Evolutionary conservation across 2,113 vertebrate species (phyloP).

Genomic region (Marcusenius ussheri): DNA sequence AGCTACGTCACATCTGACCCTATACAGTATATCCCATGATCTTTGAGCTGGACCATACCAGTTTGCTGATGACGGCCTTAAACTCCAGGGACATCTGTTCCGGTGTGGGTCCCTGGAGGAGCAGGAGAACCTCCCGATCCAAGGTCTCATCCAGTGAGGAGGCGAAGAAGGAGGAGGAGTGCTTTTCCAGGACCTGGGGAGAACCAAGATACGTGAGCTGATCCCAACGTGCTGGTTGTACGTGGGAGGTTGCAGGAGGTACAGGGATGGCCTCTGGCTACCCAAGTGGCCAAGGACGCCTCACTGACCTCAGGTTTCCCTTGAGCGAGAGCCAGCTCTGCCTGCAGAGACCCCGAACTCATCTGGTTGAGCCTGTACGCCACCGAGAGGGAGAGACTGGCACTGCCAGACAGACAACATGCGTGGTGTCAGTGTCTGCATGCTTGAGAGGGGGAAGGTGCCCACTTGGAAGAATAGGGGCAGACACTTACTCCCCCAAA

Average conservation of each 20-base stretch:
- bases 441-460: background rate
- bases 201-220: background rate
- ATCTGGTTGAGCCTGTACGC: conserved; percentile 56
- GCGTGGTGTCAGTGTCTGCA: background rate
- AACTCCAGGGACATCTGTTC: conserved; percentile 61
- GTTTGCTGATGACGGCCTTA: conserved; percentile 50
- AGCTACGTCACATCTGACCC: background rate
- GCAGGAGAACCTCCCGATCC: conserved; percentile 68
- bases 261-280: background rate
- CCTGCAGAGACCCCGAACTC: conserved; percentile 62
- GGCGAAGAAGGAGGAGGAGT: conserved; percentile 36
- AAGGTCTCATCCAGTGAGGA: conserved; percentile 57
- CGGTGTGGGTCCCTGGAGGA: conserved; percentile 63
- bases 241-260: background rate
- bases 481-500: conserved; percentile 62
- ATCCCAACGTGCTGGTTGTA: background rate
- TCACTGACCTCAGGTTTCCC: conserved; percentile 14
- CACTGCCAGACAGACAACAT: conserved; percentile 32
- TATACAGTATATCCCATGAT: background rate
- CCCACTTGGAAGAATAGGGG: background rate
- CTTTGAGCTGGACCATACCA: conserved; percentile 51
- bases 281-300: background rate
- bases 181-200: conserved; percentile 35
- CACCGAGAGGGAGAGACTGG: conserved; percentile 51
- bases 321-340: conserved; percentile 75